phyloP scores from a whole-genome alignment of 2,888 invertebrate species.

The Nephrotoma appendiculata region DNA sequence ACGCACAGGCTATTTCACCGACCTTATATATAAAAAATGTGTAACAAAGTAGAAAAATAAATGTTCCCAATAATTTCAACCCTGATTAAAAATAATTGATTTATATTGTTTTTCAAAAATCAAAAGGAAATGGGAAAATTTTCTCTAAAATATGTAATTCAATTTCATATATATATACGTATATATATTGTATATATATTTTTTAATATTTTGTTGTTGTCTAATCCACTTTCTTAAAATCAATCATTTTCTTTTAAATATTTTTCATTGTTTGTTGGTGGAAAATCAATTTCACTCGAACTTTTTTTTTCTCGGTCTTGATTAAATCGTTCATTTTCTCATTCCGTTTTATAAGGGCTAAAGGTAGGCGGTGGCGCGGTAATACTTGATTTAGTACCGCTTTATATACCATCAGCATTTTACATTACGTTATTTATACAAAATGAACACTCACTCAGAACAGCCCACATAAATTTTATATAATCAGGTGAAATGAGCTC shows the following conservation, averaged over 20 bases:
- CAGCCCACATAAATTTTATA: not conserved
- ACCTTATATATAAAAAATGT: not conserved
- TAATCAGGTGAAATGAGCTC: not conserved
- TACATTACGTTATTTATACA: not conserved
- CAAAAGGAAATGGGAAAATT: not conserved
- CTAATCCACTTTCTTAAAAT: not conserved
- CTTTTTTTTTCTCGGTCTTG: not conserved
- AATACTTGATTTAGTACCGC: not conserved
- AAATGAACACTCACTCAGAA: not conserved
- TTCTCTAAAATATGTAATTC: not conserved
- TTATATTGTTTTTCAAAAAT: not conserved
- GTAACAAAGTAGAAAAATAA: not conserved
- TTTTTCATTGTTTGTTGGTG: not conserved
- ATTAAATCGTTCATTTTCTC: not conserved
- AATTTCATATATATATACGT: not conserved
- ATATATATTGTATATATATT: not conserved
- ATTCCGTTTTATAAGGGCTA: not conserved
- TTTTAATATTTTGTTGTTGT: not conserved
- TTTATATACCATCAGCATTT: not conserved
- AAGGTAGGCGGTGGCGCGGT: not conserved
- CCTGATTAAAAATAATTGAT: not conserved
- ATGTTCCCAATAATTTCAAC: not conserved
- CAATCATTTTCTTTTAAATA: not conserved
- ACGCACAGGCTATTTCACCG: not conserved
- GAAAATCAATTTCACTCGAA: not conserved